Evolutionary conservation across 2,797 vertebrate species (phyloP).

Genomic region (Amblyraja radiata): DNA sequence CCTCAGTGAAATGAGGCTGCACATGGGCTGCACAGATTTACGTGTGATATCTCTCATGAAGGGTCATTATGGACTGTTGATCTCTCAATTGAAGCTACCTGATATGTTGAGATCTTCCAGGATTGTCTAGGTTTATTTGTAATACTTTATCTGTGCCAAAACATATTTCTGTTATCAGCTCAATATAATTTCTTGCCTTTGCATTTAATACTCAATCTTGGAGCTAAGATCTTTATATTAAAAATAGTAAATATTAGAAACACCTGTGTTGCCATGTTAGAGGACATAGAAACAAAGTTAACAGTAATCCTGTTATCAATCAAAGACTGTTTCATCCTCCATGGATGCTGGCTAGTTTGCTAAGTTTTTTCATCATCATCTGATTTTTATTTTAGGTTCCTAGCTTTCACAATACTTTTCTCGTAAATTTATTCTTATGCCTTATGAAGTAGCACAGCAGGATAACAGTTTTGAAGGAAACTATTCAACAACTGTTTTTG

Average conservation of each 20-base stretch:
- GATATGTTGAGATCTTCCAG: no score
- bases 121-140: neutral
- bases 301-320: neutral
- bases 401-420: no score
- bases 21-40: neutral
- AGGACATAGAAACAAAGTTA: neutral
- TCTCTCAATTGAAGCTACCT: no score
- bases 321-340: no score
- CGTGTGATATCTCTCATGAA: neutral
- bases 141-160: neutral
- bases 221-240: neutral
- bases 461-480: neutral
- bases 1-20: neutral
- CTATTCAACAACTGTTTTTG: neutral
- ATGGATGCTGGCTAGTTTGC: no score
- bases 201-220: neutral
- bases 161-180: neutral
- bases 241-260: no score
- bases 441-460: neutral
- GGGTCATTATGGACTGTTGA: no score
- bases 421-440: neutral
- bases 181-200: neutral
- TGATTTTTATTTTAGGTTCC: neutral
- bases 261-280: no score
- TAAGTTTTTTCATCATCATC: neutral